Conservation (phyloP, 2,113 vertebrate genomes). For the Diglossa brunneiventris region DNA sequence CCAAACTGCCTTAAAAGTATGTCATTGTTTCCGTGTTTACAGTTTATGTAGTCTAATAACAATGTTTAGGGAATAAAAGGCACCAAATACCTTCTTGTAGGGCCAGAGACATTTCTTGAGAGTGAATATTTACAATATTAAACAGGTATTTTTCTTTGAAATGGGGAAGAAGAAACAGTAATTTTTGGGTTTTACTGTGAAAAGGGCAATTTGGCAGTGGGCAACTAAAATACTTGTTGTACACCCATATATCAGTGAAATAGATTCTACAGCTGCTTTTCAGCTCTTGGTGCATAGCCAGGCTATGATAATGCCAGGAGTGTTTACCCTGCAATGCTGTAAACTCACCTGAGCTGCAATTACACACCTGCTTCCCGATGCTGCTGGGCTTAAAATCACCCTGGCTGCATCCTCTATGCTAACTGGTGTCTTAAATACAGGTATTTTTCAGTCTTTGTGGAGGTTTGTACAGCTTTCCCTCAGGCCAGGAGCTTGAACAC, state of each 20-base stretch:
- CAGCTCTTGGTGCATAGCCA: not conserved
- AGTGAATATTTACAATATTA: not conserved
- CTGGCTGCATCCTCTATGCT: not conserved
- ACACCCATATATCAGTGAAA: not conserved
- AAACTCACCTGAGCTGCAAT: not conserved
- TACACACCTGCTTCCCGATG: not conserved
- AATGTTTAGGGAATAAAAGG: not conserved
- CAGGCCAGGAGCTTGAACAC: not conserved
- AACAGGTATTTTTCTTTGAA: not conserved
- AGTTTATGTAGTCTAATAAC: not conserved
- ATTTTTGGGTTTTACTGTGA: not conserved
- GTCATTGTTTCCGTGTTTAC: slow-evolving; percentile 1
- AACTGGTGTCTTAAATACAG: not conserved
- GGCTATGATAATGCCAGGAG: not conserved
- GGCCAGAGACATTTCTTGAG: not conserved
- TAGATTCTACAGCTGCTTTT: not conserved
- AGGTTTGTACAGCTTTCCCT: not conserved
- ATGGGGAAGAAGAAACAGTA: not conserved
- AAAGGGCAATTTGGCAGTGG: not conserved
- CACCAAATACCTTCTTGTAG: not conserved
- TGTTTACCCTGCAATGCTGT: not conserved
- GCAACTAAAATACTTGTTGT: not conserved
- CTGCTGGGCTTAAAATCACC: not conserved
- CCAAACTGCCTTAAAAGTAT: not conserved
- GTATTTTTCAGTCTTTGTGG: not conserved